Base-by-base conservation (phyloP, 2,888 invertebrate species). In the Mimachlamys varia region DNA sequence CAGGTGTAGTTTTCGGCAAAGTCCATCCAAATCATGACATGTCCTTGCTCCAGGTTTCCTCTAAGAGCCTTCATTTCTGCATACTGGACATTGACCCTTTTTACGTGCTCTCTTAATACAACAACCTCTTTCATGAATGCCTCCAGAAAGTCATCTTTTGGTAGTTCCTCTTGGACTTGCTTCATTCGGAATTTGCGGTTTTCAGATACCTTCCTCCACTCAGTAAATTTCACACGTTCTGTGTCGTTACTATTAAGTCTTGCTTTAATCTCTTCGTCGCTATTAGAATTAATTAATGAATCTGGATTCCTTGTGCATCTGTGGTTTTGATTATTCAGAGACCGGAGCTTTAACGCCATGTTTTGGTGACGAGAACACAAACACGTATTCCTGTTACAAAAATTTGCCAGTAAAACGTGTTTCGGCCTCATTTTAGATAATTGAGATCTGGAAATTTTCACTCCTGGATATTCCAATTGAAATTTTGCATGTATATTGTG, bases 141-240 rank as follows among this genome's bases (percentile, higher is more conserved):
- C 55, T 89, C 49, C n/a, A n/a, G n/a, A 49, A 90, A 91, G 17
- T 88, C 49, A 12, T 19, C 27, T 44, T 88, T 92, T n/a, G n/a
- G 7, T 17, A 91, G 58, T 19, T 19, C 44, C 62, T 58, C 27
- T 88, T 91, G 88, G 2, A 89, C 89, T 87, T 90, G 88, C 90
- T 90, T 90, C 76, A 62, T 88, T 53, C 89, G 88, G 1, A 44
- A 62, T 58, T 91, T 91, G 1, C 89, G 90, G 44, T 50, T 50
- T 27, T 92, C 89, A 12, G 88, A 76, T 2, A 62, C 53, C 50
- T 90, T 91, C 27, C 89, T 91, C 91, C 90, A 91, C 58, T 91
- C 89, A 53, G 38, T 49, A 76, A 88, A 91, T 88, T 15, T 88
- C 17, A 91, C 88, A 38, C 89, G 17, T 38, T 76, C 17, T 62